Evolutionary conservation across 2,888 invertebrate genomes (phyloP), one percentile per base, ranked within the genome.

Genomic region (Acrocyrtus sp.): DNA sequence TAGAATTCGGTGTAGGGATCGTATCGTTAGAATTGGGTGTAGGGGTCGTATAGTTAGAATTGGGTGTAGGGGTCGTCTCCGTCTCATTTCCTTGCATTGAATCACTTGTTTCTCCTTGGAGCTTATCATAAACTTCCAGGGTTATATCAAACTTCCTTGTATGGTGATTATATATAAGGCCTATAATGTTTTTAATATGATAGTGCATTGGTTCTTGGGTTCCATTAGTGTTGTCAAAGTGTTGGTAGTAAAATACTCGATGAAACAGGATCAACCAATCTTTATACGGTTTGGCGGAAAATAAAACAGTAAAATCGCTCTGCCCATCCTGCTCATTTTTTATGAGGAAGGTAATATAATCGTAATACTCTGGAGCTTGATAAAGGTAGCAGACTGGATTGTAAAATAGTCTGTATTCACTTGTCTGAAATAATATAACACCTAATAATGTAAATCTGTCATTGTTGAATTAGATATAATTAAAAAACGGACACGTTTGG

Each of bases 101-200:
- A 5, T 34, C 12, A 5, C 12, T 12, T 34, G 19, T 17, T 34
- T 27, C n/a, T 17, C 54, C 34, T 8, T 34, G 34, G 12, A 8
- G 34, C 12, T 34, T 34, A 34, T 12, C 12, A n/a, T n/a, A n/a
- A 21, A 45, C 27, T 19, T 67, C 45, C 0, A 76, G 17, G n/a
- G 77, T 77, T 3, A 79, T 61, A 22, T 79, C 79, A 45, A 79
- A 77, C 22, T 68, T 70, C 12, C 58, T 22, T 3, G 50, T 22
- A 26, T 79, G 79, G 43, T 70, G 68, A 54, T 79, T 79, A 41
- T 65, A 79, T 53, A 77, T 65, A 10, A 77, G 73, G 0, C 76
- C 76, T 17, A 69, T 54, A 8, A 78, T 67, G 10, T 65, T 69
- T 12, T 50, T 19, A 1, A 75, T 63, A 1, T 34, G 34, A 34